Evolutionary conservation across 2,797 vertebrate species (phyloP), one percentile per base, ranked within the genome.

Genomic region (Alectoris magna): DNA sequence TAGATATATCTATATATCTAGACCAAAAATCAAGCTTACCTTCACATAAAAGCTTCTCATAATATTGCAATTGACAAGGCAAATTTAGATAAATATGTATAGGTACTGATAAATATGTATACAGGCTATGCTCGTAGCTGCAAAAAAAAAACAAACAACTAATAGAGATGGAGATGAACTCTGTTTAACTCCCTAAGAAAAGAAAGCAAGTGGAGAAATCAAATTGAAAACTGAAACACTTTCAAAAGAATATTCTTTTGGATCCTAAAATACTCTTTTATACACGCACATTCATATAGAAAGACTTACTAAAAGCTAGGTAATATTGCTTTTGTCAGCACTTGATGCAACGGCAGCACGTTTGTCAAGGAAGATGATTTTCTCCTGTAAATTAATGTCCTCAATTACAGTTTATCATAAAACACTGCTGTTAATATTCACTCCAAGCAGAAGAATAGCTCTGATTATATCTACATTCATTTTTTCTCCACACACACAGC

Each of bases 321-420:
- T 86, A 73, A 63, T 86, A 75, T 22, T 80, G 72, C 58, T 95
- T 84, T 84, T 74, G 46, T 89, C 81, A 93, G 91, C 87, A 91
- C 43, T 39, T 49, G 64, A 74, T 67, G 41, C 62, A 90, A 73
- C 21, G 84, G 55, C 46, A 91, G 36, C 53, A 79, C 36, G 39
- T 70, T 91, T 91, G 46, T 79, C 51, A 94, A 84, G 49, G 36
- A 88, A 90, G 31, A 82, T 39, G 27, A 69, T 89, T 90, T 96
- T 60, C 15, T 26, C 24, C 31, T 66, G 81, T 80, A 85, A 87
- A 24, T 78, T 92, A 75, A 94, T 75, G 63, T 72, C 41, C 59
- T 91, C 84, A 92, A 88, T 89, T 95, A 90, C 5, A 92, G 78
- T 87, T 93, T 95, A 69, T 77, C 82, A 80, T 74, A 87, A 94